Evolutionary conservation across 1,140 invertebrate genomes (phyloP).

Genomic region (Musca domestica): DNA sequence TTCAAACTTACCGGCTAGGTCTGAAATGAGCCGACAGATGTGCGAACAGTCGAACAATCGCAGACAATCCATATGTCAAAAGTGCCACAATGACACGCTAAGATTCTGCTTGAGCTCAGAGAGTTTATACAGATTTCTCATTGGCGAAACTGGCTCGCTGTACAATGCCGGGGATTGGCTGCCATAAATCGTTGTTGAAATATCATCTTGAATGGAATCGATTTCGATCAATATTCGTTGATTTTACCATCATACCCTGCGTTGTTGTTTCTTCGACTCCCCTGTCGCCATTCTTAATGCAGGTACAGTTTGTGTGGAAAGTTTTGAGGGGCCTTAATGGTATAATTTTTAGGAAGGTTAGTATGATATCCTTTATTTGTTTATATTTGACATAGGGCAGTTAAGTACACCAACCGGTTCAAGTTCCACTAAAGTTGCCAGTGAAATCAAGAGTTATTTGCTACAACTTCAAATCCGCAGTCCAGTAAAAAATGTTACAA

Average conservation of each 20-base stretch:
- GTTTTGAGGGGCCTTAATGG: too few relatives aligned
- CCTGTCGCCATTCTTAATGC: not conserved
- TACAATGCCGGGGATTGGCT: constrained; percentile 16
- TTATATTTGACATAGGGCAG: too few relatives aligned
- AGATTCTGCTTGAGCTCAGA: not conserved
- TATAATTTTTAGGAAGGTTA: too few relatives aligned
- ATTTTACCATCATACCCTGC: not conserved
- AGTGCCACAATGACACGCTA: constrained; percentile 14
- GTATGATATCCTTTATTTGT: too few relatives aligned
- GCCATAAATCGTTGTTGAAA: constrained; percentile 24
- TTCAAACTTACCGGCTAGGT: not conserved
- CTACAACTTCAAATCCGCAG: too few relatives aligned
- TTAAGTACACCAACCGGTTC: too few relatives aligned
- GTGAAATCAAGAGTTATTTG: too few relatives aligned
- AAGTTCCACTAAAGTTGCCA: too few relatives aligned
- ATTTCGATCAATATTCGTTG: constrained; percentile 18
- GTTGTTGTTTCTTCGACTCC: not conserved
- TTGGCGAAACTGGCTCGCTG: not conserved
- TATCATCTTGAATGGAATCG: constrained; percentile 24
- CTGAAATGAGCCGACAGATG: not conserved
- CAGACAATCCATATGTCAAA: constrained; percentile 21
- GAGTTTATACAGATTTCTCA: not conserved
- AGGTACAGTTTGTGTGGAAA: too few relatives aligned
- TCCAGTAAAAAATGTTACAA: too few relatives aligned
- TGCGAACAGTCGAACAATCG: constrained; percentile 4